Evolutionary conservation across 1,140 invertebrate genomes (phyloP).

Genomic region (Sarcophaga bullata): DNA sequence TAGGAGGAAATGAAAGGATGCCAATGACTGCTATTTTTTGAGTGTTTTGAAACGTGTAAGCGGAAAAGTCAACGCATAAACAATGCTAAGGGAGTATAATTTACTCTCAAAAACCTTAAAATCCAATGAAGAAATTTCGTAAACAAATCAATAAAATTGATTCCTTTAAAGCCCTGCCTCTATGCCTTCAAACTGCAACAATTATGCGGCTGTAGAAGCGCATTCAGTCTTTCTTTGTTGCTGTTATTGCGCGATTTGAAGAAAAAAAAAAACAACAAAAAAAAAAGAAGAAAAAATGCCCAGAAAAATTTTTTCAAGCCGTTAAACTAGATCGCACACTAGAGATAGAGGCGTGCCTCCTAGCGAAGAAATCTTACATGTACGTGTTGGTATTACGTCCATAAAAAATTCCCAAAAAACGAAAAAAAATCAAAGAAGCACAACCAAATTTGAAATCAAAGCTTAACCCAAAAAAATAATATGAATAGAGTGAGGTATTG

Average conservation of each 20-base stretch:
- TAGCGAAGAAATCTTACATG: conserved; percentile 18
- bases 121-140: too few relatives aligned
- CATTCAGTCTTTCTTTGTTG: neutral
- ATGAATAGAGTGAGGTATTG: too few relatives aligned
- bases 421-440: neutral
- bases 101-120: too few relatives aligned
- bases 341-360: conserved; percentile 42
- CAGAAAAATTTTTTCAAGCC: too few relatives aligned
- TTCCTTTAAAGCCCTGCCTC: neutral
- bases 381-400: conserved; percentile 39
- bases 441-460: neutral
- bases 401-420: conserved; percentile 17
- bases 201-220: conserved; percentile 3
- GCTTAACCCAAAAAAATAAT: neutral
- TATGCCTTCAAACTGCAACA: neutral
- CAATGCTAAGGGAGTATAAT: too few relatives aligned
- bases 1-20: too few relatives aligned
- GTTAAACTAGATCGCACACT: conserved; percentile 41
- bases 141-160: neutral
- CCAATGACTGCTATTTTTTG: too few relatives aligned
- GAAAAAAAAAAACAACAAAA: neutral
- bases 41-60: too few relatives aligned
- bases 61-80: too few relatives aligned
- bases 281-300: neutral
- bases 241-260: neutral